A percentile compares a stretch with the other conserved stretches of the same genome.
Conservation (phyloP, 2,113 vertebrate genomes). For the Hepsetus odoe region DNA sequence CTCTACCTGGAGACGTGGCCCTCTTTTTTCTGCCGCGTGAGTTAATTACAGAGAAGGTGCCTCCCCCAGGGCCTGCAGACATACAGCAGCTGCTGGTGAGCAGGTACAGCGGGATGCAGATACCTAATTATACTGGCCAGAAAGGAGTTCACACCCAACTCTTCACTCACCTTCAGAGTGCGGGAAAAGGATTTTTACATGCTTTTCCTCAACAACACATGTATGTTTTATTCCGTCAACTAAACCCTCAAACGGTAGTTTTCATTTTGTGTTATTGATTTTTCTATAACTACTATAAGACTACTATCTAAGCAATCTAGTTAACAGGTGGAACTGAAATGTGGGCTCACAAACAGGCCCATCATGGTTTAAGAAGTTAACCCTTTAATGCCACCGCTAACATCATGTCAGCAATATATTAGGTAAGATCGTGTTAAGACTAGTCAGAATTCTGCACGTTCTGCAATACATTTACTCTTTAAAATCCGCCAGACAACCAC, state of each 20-base stretch:
- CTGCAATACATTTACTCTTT: no score
- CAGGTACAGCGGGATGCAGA: slow-evolving; percentile 53
- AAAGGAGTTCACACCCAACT: slow-evolving; percentile 26
- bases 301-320: no score
- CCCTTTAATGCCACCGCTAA: no score
- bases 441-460: no score
- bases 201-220: not conserved
- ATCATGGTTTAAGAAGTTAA: no score
- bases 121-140: slow-evolving; percentile 46
- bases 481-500: not conserved
- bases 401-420: no score
- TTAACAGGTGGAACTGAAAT: no score
- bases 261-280: no score
- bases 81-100: slow-evolving; percentile 51
- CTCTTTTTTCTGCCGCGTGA: slow-evolving; percentile 38
- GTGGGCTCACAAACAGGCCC: no score
- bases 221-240: not conserved
- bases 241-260: not conserved
- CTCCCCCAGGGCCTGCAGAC: slow-evolving; percentile 50
- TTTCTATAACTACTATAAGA: no score
- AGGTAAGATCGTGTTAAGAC: no score
- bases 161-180: slow-evolving; percentile 9
- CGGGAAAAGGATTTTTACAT: slow-evolving; percentile 26
- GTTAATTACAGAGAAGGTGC: slow-evolving; percentile 58
- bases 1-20: slow-evolving; percentile 45